These are phyloP conservation scores for Ispidina picta DNA, from an alignment of 2,797 vertebrate species.

Conservation along the genomic window DNA sequence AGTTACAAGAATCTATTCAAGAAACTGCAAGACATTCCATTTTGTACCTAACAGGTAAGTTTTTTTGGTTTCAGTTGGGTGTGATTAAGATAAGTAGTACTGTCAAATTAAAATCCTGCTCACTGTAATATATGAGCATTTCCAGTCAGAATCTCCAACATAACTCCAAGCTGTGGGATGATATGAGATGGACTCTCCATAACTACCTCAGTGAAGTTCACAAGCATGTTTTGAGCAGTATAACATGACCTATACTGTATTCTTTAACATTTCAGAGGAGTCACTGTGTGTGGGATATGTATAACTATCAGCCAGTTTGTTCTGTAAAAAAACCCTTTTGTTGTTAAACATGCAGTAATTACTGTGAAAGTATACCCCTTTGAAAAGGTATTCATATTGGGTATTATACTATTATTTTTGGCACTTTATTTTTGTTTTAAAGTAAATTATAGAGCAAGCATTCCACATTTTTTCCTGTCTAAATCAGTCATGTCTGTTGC, in stretches of 20 bases:
- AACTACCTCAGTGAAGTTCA: neutral
- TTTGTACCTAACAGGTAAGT: neutral
- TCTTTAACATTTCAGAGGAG: neutral
- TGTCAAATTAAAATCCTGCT: neutral
- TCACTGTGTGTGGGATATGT: neutral
- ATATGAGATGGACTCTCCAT: neutral
- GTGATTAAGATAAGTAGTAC: neutral
- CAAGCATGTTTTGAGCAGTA: neutral
- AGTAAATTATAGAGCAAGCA: neutral
- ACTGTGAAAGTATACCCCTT: neutral
- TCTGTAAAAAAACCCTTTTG: neutral
- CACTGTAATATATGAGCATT: neutral
- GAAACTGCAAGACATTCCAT: neutral
- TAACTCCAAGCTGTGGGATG: neutral
- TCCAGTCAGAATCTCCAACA: neutral
- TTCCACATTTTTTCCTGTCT: neutral
- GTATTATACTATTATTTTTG: neutral
- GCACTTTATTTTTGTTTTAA: slow-evolving; percentile 25
- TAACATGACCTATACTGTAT: neutral
- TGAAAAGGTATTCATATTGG: neutral
- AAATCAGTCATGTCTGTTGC: neutral
- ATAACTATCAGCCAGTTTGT: neutral
- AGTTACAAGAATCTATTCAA: neutral
- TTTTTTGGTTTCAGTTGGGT: neutral
- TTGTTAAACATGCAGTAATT: neutral